Evolutionary conservation across 64 coral and sea anemone genomes (phyloP).

Genomic region (Platygyra sinensis): DNA sequence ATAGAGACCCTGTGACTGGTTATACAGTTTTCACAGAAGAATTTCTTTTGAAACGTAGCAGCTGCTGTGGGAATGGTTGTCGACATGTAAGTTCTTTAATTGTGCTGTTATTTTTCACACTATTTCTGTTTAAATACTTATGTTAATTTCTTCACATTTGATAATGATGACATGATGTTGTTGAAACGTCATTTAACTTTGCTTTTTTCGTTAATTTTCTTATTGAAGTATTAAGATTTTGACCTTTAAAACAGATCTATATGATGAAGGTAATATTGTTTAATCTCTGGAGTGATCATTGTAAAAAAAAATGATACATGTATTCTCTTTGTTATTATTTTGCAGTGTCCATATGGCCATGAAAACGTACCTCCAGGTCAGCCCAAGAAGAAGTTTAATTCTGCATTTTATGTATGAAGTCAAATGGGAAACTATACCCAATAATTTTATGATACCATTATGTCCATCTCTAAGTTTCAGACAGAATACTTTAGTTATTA

Average conservation of each 20-base stretch:
- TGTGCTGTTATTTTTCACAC: too few relatives aligned
- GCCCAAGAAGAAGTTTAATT: constrained; percentile 25
- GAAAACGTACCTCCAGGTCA: constrained; percentile 7
- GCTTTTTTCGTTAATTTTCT: too few relatives aligned
- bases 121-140: too few relatives aligned
- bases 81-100: constrained; percentile 48
- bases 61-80: constrained; percentile 66
- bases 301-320: neutral
- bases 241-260: too few relatives aligned
- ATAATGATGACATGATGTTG: too few relatives aligned
- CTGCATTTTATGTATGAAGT: constrained; percentile 19
- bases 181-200: too few relatives aligned
- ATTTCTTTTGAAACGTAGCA: constrained; percentile 33
- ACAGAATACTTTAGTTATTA: neutral
- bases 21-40: constrained; percentile 63
- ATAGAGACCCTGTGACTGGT: constrained; percentile 59
- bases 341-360: constrained; percentile 30
- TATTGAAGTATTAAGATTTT: too few relatives aligned
- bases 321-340: neutral
- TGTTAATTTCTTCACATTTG: too few relatives aligned
- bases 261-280: too few relatives aligned
- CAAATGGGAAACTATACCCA: neutral
- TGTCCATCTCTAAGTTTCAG: neutral
- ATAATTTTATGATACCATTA: neutral
- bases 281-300: too few relatives aligned